phyloP scores from a whole-genome alignment of 1,140 invertebrate genomes.

The Bombyx mori region ASM3026992v2 NC_085110.1:10106501-10107000 shows the following conservation, averaged over 20 bases:
- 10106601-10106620: constrained; percentile 71
- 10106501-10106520: too few relatives aligned
- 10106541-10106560: constrained; percentile 41
- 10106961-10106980: constrained; percentile 69
- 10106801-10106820: constrained; percentile 28
- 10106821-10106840: constrained; percentile 61
- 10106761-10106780: constrained; percentile 11
- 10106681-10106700: constrained; percentile 31
- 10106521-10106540: constrained; percentile 43
- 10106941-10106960: constrained; percentile 69
- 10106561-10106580: constrained; percentile 57
- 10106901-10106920: constrained; percentile 67
- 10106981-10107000: constrained; percentile 71
- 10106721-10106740: constrained; percentile 23
- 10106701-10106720: background rate
- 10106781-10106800: constrained; percentile 5
- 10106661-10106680: constrained; percentile 33
- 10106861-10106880: constrained; percentile 61
- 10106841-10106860: constrained; percentile 58
- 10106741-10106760: too few relatives aligned
- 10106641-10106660: constrained; percentile 56
- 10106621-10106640: constrained; percentile 67
- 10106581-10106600: constrained; percentile 70
- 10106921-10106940: constrained; percentile 69
- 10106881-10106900: constrained; percentile 71